Evolutionary conservation across 2,113 vertebrate species (phyloP).

Genomic region (Gasterosteus aculeatus): DNA sequence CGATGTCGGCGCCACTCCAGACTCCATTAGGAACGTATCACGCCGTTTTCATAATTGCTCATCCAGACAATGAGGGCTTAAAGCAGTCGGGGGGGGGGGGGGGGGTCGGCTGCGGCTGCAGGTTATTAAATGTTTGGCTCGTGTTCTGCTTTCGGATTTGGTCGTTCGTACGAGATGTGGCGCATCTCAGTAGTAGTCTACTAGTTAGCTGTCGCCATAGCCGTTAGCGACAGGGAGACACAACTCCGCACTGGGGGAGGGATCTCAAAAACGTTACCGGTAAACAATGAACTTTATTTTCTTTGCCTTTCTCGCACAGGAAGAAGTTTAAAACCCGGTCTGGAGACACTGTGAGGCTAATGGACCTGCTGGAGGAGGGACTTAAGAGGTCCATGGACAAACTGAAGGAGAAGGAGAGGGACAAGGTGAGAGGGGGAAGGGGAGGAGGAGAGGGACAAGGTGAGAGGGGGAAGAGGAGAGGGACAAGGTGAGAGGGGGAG

Average conservation of each 20-base stretch:
- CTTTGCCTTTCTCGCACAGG: slow-evolving; percentile 72
- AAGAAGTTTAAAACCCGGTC: slow-evolving; percentile 99
- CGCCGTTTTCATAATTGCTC: slow-evolving; percentile 58
- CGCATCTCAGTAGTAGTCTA: too few species aligned
- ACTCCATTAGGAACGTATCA: slow-evolving; percentile 60
- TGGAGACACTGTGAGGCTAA: slow-evolving; percentile 92
- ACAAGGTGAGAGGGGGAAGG: slow-evolving; percentile 85
- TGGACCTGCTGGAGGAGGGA: slow-evolving; percentile 94
- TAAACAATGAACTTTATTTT: neutral
- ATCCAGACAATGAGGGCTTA: slow-evolving; percentile 57
- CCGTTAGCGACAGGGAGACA: neutral
- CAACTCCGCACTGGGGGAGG: neutral
- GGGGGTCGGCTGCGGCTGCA: too few species aligned
- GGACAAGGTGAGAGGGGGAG: neutral
- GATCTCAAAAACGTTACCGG: too few species aligned
- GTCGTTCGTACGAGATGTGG: slow-evolving; percentile 34
- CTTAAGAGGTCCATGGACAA: slow-evolving; percentile 97
- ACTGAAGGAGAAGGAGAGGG: slow-evolving; percentile 93
- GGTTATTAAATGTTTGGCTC: slow-evolving; percentile 46
- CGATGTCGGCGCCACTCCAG: slow-evolving; percentile 26
- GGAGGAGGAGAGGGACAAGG: neutral
- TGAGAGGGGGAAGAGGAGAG: too few species aligned
- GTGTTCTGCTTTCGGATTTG: slow-evolving; percentile 43
- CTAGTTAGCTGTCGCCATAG: slow-evolving; percentile 16
- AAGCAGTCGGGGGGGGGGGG: slow-evolving; percentile 28